These are phyloP conservation scores for Spermophilus dauricus DNA, from an alignment of 2,113 vertebrate genomes.

Conservation along the genomic window DNA sequence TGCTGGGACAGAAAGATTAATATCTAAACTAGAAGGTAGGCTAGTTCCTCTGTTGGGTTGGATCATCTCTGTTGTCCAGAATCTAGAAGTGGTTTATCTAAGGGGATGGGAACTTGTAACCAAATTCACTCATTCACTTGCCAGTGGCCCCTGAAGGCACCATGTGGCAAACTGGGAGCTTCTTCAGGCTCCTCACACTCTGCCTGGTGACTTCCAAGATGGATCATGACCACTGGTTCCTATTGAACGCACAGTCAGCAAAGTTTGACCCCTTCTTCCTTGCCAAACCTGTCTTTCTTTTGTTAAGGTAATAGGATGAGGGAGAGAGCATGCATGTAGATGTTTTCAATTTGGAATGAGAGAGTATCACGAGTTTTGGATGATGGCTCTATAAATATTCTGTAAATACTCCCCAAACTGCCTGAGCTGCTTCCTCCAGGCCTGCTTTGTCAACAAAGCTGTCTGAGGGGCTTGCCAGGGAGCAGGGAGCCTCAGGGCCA, in stretches of 20 bases:
- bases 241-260: not conserved
- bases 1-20: not conserved
- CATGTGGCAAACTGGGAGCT: not conserved
- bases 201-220: not conserved
- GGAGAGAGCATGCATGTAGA: not conserved
- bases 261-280: not conserved
- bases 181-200: not conserved
- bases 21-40: not conserved
- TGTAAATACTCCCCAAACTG: not conserved
- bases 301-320: not conserved
- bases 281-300: slow-evolving; percentile 15
- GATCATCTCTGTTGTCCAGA: not conserved
- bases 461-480: not conserved
- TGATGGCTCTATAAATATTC: not conserved
- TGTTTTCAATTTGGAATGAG: slow-evolving; percentile 59
- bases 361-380: not conserved
- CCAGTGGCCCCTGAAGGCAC: not conserved
- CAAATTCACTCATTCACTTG: slow-evolving; percentile 1
- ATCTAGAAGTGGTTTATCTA: slow-evolving; percentile 2
- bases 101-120: not conserved
- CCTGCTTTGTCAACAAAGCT: not conserved
- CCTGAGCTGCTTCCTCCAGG: not conserved
- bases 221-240: not conserved
- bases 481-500: not conserved
- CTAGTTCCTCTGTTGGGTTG: not conserved